Conservation (phyloP, 1,140 invertebrate genomes). For the Drosophila hydei region DNA sequence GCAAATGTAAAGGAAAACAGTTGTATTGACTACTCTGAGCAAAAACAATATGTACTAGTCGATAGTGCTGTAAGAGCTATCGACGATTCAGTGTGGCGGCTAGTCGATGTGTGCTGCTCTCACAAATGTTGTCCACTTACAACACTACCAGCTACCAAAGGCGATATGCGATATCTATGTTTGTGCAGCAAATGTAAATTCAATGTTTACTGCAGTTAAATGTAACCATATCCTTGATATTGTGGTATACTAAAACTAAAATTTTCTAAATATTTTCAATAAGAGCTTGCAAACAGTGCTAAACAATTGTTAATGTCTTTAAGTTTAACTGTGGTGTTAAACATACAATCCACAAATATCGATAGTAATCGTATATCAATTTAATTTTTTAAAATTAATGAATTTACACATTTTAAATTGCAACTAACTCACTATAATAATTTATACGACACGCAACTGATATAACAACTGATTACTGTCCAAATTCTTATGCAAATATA, state of each 20-base stretch:
- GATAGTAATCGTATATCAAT: no score
- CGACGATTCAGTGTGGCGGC: conserved; percentile 13
- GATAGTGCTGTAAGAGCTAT: conserved; percentile 28
- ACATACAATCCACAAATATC: background rate
- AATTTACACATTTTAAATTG: no score
- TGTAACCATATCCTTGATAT: no score
- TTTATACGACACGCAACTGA: no score
- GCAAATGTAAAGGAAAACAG: conserved; percentile 45
- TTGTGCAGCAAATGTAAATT: background rate
- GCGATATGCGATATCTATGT: background rate
- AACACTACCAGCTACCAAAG: no score
- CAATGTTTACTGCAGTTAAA: background rate
- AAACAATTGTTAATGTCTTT: no score
- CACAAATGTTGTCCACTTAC: background rate
- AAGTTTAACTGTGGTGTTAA: background rate
- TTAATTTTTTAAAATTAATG: no score
- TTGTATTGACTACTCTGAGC: conserved; percentile 46
- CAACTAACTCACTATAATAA: no score
- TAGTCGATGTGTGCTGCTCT: background rate
- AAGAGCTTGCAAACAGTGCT: no score
- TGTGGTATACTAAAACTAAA: background rate
- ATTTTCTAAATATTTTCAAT: background rate
- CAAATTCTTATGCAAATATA: no score
- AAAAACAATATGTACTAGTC: conserved; percentile 57
- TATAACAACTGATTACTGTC: no score